Base-by-base conservation (phyloP, 2,888 invertebrate species). In the Penaeus monodon region DNA sequence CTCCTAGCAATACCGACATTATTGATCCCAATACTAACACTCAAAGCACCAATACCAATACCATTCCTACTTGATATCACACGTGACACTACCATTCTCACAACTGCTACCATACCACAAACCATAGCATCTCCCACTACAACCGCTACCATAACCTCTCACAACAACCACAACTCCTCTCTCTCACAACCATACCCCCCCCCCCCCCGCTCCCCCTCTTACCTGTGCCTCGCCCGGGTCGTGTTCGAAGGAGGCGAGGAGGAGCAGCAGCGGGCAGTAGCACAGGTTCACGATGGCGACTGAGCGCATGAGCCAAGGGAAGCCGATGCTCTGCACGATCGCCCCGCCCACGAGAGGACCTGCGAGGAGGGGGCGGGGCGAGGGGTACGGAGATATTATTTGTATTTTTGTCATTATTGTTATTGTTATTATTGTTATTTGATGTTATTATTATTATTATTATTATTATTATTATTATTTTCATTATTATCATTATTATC, bases 341-440 rank as follows among this genome's bases (percentile, higher is more conserved):
- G 95, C 95, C 2, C 96, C 96, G 33, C 96, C 96, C 79, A 95
- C 91, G 74, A 96, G 93, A 0, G 97, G 96, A 84, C 96, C 96
- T 95, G 91, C 27, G 12, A 20, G 38, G 17, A 27, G 22, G 29
- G 29, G 29, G 29, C 12, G 27, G 24, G 27, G 29, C 70, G 70
- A 14, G 29, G 29, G 29, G 10, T 27, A 38, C 33, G 2, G 33
- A 38, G 4, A 6, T 12, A 70, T 27, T 22, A 14, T 14, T 68
- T 7, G 4, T 68, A 27, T 8, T 8, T 17, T 27, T 14, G 17
- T 14, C 2, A 70, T 24, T 70, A n/a, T 70, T 29, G n/a, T 29
- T 10, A 14, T 70, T 70, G 0, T 44, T 0, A 44, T 8, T 2
- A 44, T 44, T 6, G 7, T 2, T 44, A 44, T 44, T 8, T 44